phyloP scores from a whole-genome alignment of 1,140 invertebrate species.

The Papilio polyxenes region DNA sequence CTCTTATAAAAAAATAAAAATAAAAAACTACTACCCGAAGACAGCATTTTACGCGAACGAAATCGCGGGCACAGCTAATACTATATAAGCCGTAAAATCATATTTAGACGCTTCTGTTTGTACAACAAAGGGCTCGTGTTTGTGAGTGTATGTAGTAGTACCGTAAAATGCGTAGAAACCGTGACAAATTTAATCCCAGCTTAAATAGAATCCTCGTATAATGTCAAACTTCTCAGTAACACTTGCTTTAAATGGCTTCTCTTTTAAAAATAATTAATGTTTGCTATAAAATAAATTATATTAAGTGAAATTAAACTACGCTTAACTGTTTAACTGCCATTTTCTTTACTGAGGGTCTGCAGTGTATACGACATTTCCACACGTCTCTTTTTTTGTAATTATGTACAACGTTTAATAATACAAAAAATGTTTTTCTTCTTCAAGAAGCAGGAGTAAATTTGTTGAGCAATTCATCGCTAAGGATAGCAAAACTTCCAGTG shows the following conservation, averaged over 20 bases:
- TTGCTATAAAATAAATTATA: neutral
- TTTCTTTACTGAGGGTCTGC: too few species aligned
- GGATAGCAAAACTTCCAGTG: neutral
- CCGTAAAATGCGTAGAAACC: neutral
- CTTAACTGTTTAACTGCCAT: neutral
- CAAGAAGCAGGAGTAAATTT: neutral
- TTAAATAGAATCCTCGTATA: constrained; percentile 3
- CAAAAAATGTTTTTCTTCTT: neutral
- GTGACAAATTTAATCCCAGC: neutral
- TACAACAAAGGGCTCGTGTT: neutral
- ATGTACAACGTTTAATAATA: too few species aligned
- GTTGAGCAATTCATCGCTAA: neutral
- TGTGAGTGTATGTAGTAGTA: neutral
- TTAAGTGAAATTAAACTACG: neutral
- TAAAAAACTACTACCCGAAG: too few species aligned
- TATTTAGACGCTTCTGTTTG: neutral
- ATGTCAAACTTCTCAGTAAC: neutral
- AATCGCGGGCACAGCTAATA: too few species aligned
- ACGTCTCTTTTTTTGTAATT: too few species aligned
- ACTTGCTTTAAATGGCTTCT: neutral
- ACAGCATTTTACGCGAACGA: too few species aligned
- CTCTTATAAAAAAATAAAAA: too few species aligned
- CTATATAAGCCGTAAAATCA: neutral
- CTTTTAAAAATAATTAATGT: neutral
- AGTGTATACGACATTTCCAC: too few species aligned